Base-by-base conservation (phyloP, 2,888 invertebrate genomes). In the Cheilosia vernalis region DNA sequence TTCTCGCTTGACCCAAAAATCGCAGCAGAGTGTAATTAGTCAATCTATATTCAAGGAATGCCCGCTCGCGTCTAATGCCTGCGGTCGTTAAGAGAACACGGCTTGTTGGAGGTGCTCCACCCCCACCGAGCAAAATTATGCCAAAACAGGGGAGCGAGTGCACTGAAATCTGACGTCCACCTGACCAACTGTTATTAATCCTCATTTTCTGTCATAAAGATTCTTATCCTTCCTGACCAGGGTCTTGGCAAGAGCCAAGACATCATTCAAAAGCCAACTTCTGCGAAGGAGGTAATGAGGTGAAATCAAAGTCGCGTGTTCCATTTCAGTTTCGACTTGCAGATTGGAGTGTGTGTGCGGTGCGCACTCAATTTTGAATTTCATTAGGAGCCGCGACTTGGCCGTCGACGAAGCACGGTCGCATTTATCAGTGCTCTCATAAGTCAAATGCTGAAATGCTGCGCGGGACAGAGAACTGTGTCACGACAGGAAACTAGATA, bases 401-500 rank as follows among this genome's bases (percentile, higher is more conserved):
- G 33, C 73, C 64, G n/a, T n/a, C n/a, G n/a, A n/a, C n/a, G n/a
- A n/a, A n/a, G n/a, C n/a, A n/a, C n/a, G 64, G 55, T 64, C 66
- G 66, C 66, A 67, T 85, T 85, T 85, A 85, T 85, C 85, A 85
- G 44, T 77, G 70, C 76, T 67, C 81, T 49, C 87, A 87, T 87
- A 87, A 87, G 87, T 87, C 88, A 88, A 87, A 87, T 87, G 72
- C 80, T 27, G 51, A 88, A 87, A 87, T 87, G 72, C 80, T 27
- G 51, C 49, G 44, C 89, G 90, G 90, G 90, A 91, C 91, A 90
- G 90, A 90, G 91, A 90, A 91, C 90, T 91, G 89, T 91, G 90
- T 90, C 92, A 92, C 92, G 92, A 92, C 92, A 92, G 92, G 92
- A 92, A 92, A 89, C 91, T 88, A 91, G 92, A 92, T 92, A 92